These are phyloP conservation scores for Diuraphis noxia DNA, from an alignment of 1,140 invertebrate species.

Conservation along the genomic window DNA sequence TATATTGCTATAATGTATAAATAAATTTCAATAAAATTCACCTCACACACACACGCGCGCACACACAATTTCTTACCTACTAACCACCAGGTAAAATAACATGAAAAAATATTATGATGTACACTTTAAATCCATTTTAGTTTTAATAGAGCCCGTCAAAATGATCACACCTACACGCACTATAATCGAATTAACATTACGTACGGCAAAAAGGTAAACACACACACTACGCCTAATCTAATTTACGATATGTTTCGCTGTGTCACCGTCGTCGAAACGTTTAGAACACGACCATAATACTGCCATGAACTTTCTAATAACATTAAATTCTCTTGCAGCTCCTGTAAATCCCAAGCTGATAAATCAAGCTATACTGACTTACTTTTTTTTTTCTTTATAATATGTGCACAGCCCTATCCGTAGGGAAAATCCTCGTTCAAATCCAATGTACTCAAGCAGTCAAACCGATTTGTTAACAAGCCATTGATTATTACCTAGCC, in stretches of 20 bases:
- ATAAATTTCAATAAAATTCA: neutral
- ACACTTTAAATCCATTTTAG: conserved; percentile 15
- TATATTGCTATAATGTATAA: neutral
- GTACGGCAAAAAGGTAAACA: neutral
- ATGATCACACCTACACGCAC: neutral
- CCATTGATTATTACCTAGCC: neutral
- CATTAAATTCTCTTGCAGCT: neutral
- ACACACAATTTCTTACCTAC: neutral
- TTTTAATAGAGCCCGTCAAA: neutral
- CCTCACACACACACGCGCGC: neutral
- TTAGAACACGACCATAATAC: neutral
- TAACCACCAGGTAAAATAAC: neutral
- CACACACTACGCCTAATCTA: neutral
- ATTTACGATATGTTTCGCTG: neutral
- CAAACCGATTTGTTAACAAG: neutral
- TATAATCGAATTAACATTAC: conserved; percentile 20
- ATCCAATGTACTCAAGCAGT: neutral
- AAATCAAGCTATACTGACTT: neutral
- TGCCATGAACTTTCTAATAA: conserved; percentile 18
- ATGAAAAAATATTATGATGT: conserved; percentile 2
- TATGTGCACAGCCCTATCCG: neutral
- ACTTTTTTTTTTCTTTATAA: neutral
- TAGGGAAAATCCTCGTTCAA: neutral
- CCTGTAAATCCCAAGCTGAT: neutral
- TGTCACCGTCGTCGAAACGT: conserved; percentile 26